Percentiles rank a stretch among this genome's conserved stretches.
Evolutionary conservation across 2,888 invertebrate genomes (phyloP).

Genomic region (Tanypteryx hageni): DNA sequence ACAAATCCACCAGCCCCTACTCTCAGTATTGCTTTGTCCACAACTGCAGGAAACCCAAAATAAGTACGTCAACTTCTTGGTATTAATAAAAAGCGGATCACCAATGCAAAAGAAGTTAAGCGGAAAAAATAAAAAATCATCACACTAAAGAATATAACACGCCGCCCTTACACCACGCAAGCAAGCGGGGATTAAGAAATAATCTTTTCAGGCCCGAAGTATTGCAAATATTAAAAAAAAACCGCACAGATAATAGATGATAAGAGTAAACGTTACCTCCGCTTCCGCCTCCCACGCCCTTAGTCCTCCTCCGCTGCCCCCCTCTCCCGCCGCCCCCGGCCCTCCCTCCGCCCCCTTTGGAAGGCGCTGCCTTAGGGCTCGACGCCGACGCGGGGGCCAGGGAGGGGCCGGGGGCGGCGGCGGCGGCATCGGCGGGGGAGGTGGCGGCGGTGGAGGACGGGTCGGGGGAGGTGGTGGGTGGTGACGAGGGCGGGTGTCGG

Average conservation of each 20-base stretch:
- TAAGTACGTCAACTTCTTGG: not conserved
- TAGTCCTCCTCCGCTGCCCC: conserved; percentile 57
- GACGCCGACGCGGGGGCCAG: not conserved
- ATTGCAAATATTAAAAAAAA: conserved; percentile 3
- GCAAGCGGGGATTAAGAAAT: not conserved
- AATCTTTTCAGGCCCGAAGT: not conserved
- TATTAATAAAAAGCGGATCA: conserved; percentile 34
- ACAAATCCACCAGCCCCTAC: not conserved
- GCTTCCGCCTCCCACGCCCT: conserved; percentile 53
- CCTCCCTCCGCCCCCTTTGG: conserved; percentile 38
- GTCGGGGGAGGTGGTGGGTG: conserved; percentile 38
- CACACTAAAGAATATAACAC: not conserved
- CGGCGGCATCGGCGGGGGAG: not conserved
- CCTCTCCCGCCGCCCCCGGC: conserved; percentile 26
- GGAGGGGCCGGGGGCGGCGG: not conserved
- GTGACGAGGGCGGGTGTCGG: not conserved
- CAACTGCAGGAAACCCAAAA: not conserved
- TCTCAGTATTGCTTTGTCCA: not conserved
- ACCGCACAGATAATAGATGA: conserved; percentile 28
- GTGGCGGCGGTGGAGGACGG: conserved; percentile 31
- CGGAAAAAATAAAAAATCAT: not conserved
- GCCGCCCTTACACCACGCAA: conserved; percentile 31
- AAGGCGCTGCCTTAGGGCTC: conserved; percentile 1
- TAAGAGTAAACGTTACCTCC: conserved; percentile 60
- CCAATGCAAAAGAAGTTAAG: conserved; percentile 25